phyloP scores from a whole-genome alignment of 2,888 invertebrate species.

The Dromius quadrimaculatus region DNA sequence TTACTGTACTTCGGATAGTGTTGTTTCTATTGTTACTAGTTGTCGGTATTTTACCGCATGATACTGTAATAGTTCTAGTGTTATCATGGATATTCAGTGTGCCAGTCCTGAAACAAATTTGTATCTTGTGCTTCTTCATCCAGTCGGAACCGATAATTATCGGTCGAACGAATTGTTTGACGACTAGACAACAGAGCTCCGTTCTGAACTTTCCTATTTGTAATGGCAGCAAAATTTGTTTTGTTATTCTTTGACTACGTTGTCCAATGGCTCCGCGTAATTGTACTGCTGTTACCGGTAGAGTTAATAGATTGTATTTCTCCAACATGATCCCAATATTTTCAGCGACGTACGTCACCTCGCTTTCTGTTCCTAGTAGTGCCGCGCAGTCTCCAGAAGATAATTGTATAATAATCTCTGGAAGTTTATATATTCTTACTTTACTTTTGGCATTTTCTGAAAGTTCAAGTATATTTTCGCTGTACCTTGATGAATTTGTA shows the following conservation, averaged over 20 bases:
- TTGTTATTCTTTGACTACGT: constrained; percentile 46
- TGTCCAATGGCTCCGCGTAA: constrained; percentile 52
- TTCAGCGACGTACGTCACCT: no score
- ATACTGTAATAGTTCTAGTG: not conserved
- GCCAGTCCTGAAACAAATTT: constrained; percentile 27
- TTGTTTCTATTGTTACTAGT: not conserved
- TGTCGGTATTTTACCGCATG: not conserved
- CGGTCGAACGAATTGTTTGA: constrained; percentile 54
- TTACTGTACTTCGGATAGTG: not conserved
- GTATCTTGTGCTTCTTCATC: constrained; percentile 33
- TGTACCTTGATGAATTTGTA: no score
- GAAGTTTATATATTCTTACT: no score
- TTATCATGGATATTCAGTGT: not conserved
- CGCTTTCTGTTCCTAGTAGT: constrained; percentile 53
- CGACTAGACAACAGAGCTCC: constrained; percentile 51
- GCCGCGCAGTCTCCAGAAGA: not conserved
- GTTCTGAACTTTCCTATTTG: not conserved
- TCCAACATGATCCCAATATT: constrained; percentile 26
- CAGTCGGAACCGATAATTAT: constrained; percentile 54
- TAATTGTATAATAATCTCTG: not conserved
- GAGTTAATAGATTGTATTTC: not conserved
- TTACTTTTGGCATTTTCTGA: no score
- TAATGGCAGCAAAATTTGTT: constrained; percentile 45
- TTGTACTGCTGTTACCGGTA: constrained; percentile 52
- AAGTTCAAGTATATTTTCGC: no score